These are phyloP conservation scores for Hystrix cristata DNA, from an alignment of 2,113 vertebrate species.

Conservation along the genomic window DNA sequence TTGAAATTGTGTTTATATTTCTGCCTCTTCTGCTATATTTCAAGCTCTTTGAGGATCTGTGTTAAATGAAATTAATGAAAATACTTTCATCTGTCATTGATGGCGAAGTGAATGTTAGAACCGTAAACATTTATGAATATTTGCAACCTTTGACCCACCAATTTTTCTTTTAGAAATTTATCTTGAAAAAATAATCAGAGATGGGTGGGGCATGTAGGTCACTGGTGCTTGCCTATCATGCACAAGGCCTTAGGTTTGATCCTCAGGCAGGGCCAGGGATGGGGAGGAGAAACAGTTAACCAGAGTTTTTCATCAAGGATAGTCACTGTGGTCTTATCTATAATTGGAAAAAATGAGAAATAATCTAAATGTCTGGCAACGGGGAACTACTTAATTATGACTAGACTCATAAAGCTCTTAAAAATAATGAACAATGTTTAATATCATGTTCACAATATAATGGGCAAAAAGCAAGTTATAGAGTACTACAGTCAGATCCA, in stretches of 20 bases:
- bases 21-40: not conserved
- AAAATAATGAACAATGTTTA: not conserved
- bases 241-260: not conserved
- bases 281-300: not conserved
- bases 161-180: not conserved
- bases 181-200: not conserved
- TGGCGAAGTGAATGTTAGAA: not conserved
- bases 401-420: not conserved
- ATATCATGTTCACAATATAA: not conserved
- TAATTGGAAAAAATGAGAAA: not conserved
- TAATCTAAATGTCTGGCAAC: not conserved
- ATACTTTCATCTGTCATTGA: not conserved
- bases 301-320: conserved; percentile 4
- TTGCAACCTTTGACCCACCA: not conserved
- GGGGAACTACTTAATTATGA: not conserved
- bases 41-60: not conserved
- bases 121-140: conserved; percentile 43
- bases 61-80: conserved; percentile 42
- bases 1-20: not conserved
- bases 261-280: not conserved
- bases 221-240: not conserved
- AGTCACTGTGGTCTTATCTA: conserved; percentile 30
- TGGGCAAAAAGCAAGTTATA: not conserved
- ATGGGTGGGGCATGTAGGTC: not conserved
- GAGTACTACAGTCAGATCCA: not conserved